Evolutionary conservation across 2,888 invertebrate species (phyloP).

Genomic region (Leptodirus hochenwartii): DNA sequence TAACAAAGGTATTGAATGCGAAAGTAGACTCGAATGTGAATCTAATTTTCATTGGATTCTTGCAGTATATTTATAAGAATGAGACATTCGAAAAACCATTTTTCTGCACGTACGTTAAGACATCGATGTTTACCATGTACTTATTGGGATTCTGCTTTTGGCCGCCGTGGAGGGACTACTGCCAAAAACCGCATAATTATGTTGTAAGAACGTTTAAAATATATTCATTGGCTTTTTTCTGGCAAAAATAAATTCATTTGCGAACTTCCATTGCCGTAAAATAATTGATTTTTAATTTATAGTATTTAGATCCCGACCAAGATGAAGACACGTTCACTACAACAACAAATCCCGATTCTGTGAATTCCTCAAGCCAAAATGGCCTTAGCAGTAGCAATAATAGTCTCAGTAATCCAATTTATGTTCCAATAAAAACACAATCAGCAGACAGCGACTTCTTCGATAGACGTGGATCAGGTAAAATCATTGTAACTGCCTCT

Average conservation of each 20-base stretch:
- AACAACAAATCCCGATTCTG: too few relatives aligned
- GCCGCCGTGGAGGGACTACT: conserved; percentile 80
- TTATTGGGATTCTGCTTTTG: conserved; percentile 75
- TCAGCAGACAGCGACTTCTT: conserved; percentile 33
- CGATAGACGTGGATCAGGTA: conserved; percentile 39
- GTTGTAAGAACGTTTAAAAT: too few relatives aligned
- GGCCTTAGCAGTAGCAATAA: too few relatives aligned
- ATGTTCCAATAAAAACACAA: conserved; percentile 72
- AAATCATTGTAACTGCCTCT: too few relatives aligned
- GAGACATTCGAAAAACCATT: conserved; percentile 85
- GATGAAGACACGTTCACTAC: conserved; percentile 77
- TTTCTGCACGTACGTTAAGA: conserved; percentile 89
- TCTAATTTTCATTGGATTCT: conserved; percentile 17
- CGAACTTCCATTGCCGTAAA: conserved; percentile 16
- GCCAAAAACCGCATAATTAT: conserved; percentile 41
- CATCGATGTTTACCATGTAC: conserved; percentile 85
- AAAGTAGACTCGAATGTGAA: neutral
- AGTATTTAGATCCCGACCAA: conserved; percentile 44
- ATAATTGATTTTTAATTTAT: neutral
- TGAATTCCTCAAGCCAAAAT: too few relatives aligned
- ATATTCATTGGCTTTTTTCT: conserved; percentile 9
- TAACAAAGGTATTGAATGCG: conserved; percentile 58
- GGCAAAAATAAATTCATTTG: conserved; percentile 7
- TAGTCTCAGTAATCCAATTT: conserved; percentile 86
- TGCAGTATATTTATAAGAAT: conserved; percentile 70